Evolutionary conservation across 2,797 vertebrate genomes (phyloP).

Genomic region (Jordanella pulchra): DNA sequence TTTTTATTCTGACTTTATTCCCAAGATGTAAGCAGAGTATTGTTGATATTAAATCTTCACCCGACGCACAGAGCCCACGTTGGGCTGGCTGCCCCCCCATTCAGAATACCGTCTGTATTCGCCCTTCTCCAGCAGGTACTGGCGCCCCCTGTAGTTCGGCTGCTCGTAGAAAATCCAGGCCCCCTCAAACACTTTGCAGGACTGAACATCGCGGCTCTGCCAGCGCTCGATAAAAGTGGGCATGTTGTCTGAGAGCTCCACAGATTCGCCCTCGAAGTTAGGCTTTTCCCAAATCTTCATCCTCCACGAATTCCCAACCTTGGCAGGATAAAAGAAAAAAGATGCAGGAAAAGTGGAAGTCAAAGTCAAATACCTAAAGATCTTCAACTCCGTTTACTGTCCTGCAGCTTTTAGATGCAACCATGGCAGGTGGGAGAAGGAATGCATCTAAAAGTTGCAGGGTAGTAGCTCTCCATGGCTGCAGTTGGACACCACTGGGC

Average conservation of each 20-base stretch:
- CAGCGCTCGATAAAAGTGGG: conserved; percentile 72
- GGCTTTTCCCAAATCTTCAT: conserved; percentile 82
- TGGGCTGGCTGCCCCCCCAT: conserved; percentile 77
- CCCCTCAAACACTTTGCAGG: conserved; percentile 82
- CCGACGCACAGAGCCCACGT: conserved; percentile 80
- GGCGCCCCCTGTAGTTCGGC: conserved; percentile 81
- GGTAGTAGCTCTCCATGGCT: too few relatives aligned
- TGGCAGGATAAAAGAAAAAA: neutral
- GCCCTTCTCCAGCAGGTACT: conserved; percentile 84
- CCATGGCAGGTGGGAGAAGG: too few relatives aligned
- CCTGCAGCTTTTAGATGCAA: too few relatives aligned
- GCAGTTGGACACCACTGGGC: too few relatives aligned
- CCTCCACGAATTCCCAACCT: conserved; percentile 65
- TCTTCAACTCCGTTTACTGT: too few relatives aligned
- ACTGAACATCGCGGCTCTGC: conserved; percentile 70
- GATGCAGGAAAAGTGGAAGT: neutral
- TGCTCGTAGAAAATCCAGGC: conserved; percentile 76
- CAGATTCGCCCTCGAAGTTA: conserved; percentile 80
- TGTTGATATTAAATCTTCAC: conserved; percentile 51
- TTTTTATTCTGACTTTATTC: conserved; percentile 28
- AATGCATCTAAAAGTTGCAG: too few relatives aligned
- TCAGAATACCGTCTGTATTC: conserved; percentile 79
- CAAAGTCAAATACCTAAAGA: too few relatives aligned
- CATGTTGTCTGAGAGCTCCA: conserved; percentile 80
- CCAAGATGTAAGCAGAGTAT: neutral